Evolutionary conservation across 2,113 vertebrate genomes (phyloP).

Genomic region (Laticauda colubrina): DNA sequence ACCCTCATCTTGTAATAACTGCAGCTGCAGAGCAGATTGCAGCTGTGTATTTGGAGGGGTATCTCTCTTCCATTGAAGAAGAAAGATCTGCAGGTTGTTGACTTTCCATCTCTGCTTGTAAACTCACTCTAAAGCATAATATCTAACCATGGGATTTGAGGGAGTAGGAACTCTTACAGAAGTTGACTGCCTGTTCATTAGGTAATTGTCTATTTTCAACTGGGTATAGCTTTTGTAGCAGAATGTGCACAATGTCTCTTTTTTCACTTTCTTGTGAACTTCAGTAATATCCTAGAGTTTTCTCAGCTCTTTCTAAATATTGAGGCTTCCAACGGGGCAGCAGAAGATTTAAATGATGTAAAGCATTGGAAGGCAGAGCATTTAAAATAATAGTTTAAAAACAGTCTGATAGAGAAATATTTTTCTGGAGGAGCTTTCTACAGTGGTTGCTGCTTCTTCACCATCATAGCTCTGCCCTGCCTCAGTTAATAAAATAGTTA

Average conservation of each 20-base stretch:
- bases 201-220: neutral
- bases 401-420: neutral
- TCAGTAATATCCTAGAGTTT: neutral
- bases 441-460: too few species aligned
- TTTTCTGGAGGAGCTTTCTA: neutral
- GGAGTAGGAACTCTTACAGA: neutral
- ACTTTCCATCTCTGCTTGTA: neutral
- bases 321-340: neutral
- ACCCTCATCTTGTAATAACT: neutral
- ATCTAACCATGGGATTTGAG: neutral
- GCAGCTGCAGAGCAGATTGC: neutral
- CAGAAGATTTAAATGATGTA: neutral
- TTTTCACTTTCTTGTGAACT: neutral
- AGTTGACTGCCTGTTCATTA: neutral
- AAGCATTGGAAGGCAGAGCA: neutral
- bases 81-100: neutral
- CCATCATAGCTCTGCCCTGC: neutral
- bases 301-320: neutral
- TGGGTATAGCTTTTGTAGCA: neutral
- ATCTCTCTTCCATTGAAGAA: neutral
- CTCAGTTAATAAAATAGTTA: neutral
- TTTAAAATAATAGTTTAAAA: neutral
- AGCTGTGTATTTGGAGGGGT: neutral
- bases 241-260: neutral
- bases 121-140: neutral